phyloP scores from a whole-genome alignment of 2,888 invertebrate species.

The Netelia fuscicornis region DNA sequence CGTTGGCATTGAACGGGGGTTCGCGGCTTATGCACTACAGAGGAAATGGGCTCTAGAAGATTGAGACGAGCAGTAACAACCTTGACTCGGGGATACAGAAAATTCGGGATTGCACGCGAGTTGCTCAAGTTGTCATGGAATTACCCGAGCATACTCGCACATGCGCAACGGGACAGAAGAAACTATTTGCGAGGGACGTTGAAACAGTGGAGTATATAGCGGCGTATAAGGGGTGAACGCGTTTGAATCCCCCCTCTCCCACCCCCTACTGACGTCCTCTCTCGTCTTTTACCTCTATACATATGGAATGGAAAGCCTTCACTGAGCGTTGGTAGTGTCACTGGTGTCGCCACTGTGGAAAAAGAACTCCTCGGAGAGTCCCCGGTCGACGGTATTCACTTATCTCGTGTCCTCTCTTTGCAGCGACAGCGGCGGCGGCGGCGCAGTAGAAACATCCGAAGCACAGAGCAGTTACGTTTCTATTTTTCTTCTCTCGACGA shows the following conservation, averaged over 20 bases:
- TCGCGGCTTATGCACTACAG: too few species aligned
- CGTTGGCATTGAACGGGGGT: too few species aligned
- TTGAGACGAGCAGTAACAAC: too few species aligned
- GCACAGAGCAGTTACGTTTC: constrained; percentile 54
- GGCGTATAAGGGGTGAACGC: neutral
- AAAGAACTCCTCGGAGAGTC: constrained; percentile 48
- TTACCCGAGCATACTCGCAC: neutral
- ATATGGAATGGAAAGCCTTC: constrained; percentile 34
- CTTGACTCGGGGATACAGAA: too few species aligned
- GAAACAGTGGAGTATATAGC: constrained; percentile 11
- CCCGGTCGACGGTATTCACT: constrained; percentile 64
- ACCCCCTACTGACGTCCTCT: neutral
- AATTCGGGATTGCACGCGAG: neutral
- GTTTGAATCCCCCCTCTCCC: neutral
- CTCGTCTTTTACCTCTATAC: constrained; percentile 28
- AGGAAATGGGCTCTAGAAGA: too few species aligned
- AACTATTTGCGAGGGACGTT: neutral
- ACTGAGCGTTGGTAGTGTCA: constrained; percentile 38
- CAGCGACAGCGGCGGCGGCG: constrained; percentile 19
- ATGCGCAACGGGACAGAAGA: neutral
- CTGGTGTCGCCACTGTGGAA: constrained; percentile 9
- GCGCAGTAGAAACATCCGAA: constrained; percentile 44
- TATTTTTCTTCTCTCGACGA: constrained; percentile 62
- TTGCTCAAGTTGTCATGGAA: neutral
- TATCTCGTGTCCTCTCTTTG: constrained; percentile 51